Evolutionary conservation across 2,113 vertebrate genomes (phyloP).

Genomic region (Phalacrocorax brasilianus): DNA sequence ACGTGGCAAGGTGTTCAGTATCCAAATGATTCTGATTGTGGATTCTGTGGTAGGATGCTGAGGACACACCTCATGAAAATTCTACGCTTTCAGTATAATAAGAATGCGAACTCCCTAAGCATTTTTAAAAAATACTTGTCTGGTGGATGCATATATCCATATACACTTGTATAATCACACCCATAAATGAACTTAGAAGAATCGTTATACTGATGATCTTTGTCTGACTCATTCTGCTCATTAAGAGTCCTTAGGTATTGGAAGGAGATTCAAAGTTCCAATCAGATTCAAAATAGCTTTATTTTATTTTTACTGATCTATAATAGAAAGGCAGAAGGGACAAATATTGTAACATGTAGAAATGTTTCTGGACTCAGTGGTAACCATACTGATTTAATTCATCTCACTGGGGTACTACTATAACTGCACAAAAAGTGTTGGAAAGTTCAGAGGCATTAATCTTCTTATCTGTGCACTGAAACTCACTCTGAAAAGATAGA

Average conservation of each 20-base stretch:
- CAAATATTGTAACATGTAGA: conserved; percentile 56
- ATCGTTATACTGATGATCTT: background rate
- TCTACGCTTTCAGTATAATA: background rate
- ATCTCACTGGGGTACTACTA: conserved; percentile 29
- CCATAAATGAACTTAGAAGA: background rate
- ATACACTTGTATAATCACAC: background rate
- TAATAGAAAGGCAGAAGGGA: background rate
- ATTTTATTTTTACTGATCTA: background rate
- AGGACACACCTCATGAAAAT: background rate
- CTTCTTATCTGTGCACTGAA: conserved; percentile 71
- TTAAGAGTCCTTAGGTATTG: background rate
- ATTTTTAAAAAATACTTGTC: background rate
- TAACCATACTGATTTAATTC: conserved; percentile 64
- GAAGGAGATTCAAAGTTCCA: background rate
- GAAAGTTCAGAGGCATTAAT: conserved; percentile 79
- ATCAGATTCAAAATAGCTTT: background rate
- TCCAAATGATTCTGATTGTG: background rate
- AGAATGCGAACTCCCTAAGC: background rate
- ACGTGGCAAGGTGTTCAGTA: background rate
- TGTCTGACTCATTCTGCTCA: background rate
- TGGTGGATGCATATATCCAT: background rate
- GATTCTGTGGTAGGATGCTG: background rate
- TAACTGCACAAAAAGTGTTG: conserved; percentile 58
- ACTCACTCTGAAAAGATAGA: conserved; percentile 74
- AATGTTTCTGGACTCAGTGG: conserved; percentile 47